Percentiles rank a stretch among this genome's conserved stretches.
These are phyloP conservation scores for Porphyrio hochstetteri DNA, from an alignment of 2,113 vertebrate species.

Conservation along the genomic window DNA sequence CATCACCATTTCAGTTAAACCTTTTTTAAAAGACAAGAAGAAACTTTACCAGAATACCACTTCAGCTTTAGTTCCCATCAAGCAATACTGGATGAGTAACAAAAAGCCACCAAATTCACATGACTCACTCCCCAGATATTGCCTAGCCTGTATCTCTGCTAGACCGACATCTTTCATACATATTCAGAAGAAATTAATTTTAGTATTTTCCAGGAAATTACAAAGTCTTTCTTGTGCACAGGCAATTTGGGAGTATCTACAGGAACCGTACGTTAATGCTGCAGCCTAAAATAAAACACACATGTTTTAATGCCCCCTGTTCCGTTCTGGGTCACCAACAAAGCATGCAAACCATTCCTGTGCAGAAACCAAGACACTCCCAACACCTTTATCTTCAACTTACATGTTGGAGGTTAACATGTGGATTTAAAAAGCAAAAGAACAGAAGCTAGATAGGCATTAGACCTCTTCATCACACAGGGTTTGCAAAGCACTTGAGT, in stretches of 20 bases:
- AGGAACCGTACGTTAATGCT: background rate
- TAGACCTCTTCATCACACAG: background rate
- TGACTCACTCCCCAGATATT: background rate
- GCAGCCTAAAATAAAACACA: background rate
- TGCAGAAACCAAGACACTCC: background rate
- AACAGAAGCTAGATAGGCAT: background rate
- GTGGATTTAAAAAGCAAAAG: background rate
- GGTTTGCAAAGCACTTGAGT: background rate
- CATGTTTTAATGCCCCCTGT: background rate
- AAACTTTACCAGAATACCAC: background rate
- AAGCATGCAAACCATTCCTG: background rate
- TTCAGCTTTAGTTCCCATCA: background rate
- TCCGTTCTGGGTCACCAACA: background rate
- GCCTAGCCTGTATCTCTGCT: background rate
- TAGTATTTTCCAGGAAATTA: background rate
- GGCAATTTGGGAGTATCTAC: background rate
- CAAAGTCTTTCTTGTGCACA: background rate
- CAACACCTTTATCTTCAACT: background rate
- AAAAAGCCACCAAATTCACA: background rate
- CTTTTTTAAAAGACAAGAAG: background rate
- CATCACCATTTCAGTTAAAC: conserved; percentile 6
- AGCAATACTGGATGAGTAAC: background rate
- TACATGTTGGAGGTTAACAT: background rate
- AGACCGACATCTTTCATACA: background rate
- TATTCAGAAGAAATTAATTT: background rate